Percentiles rank a stretch among this genome's conserved stretches.
phyloP scores from a whole-genome alignment of 2,888 invertebrate genomes.

The Zelleria hepariella region DNA sequence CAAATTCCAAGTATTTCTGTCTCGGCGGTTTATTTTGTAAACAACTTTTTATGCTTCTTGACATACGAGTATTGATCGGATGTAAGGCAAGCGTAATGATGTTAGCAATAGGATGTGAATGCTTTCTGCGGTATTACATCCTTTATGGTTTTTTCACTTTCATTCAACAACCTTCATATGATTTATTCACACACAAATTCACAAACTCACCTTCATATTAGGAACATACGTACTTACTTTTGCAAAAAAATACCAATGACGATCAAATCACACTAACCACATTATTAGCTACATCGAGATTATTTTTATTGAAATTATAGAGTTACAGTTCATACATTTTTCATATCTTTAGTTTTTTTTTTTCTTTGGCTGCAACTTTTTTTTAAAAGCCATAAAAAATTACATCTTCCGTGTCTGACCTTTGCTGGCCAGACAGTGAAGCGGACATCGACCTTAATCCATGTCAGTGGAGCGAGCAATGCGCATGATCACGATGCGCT shows the following conservation, averaged over 20 bases:
- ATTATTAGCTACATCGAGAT: not conserved
- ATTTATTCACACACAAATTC: too few species aligned
- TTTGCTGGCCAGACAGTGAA: not conserved
- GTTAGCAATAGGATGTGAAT: not conserved
- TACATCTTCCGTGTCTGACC: too few species aligned
- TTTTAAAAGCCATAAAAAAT: too few species aligned
- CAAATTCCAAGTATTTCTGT: slow-evolving; percentile 22
- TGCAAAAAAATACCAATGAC: not conserved
- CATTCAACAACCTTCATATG: too few species aligned
- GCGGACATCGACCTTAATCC: slow-evolving; percentile 43
- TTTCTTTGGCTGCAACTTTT: too few species aligned
- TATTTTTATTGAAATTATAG: not conserved
- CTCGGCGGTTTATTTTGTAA: slow-evolving; percentile 37
- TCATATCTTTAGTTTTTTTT: too few species aligned
- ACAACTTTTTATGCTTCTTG: slow-evolving; percentile 18
- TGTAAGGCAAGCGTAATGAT: not conserved
- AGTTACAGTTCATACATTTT: too few species aligned
- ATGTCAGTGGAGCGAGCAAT: slow-evolving; percentile 41
- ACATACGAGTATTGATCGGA: not conserved
- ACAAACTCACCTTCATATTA: too few species aligned
- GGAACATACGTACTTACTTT: too few species aligned
- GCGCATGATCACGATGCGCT: slow-evolving; percentile 28
- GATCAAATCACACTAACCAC: not conserved
- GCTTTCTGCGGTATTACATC: too few species aligned
- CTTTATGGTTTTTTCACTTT: too few species aligned